A percentile compares a stretch with the other conserved stretches of the same genome.
Conservation (phyloP, 1,140 invertebrate genomes). For the Centruroides vittatus region DNA sequence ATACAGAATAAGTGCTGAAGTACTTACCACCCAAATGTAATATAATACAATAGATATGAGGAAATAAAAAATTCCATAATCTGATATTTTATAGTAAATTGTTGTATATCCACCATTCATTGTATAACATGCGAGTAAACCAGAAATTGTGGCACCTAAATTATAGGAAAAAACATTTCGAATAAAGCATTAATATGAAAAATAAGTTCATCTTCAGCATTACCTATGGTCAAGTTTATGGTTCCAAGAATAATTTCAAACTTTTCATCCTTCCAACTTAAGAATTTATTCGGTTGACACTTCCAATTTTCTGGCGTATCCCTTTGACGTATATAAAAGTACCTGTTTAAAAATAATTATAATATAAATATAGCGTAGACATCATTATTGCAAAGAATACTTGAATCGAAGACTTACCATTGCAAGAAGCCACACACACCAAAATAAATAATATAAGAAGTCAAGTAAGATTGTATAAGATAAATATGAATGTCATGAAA, state of each 20-base stretch:
- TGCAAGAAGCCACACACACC: too few species aligned
- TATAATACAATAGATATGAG: slow-evolving; percentile 15
- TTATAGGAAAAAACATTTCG: neutral
- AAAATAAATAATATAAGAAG: too few species aligned
- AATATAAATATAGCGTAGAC: too few species aligned
- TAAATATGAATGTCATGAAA: too few species aligned
- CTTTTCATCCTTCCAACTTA: slow-evolving; percentile 45
- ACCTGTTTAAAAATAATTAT: slow-evolving; percentile 27
- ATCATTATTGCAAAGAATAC: too few species aligned
- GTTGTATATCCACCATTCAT: slow-evolving; percentile 46
- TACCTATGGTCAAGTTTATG: slow-evolving; percentile 38
- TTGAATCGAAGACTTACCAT: too few species aligned
- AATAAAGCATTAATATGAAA: neutral
- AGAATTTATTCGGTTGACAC: slow-evolving; percentile 52
- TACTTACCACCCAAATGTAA: slow-evolving; percentile 10
- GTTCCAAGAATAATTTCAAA: slow-evolving; percentile 51
- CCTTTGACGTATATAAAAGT: slow-evolving; percentile 45
- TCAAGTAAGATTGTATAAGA: too few species aligned
- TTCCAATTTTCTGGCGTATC: slow-evolving; percentile 50
- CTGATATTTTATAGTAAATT: slow-evolving; percentile 45
- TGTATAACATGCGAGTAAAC: slow-evolving; percentile 45
- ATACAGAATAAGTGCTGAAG: too few species aligned
- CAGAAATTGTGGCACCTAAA: slow-evolving; percentile 34
- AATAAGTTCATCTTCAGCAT: neutral
- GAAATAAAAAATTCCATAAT: slow-evolving; percentile 46